Conservation (phyloP, 2,113 vertebrate genomes). For the Ceuthmochares aereus region DNA sequence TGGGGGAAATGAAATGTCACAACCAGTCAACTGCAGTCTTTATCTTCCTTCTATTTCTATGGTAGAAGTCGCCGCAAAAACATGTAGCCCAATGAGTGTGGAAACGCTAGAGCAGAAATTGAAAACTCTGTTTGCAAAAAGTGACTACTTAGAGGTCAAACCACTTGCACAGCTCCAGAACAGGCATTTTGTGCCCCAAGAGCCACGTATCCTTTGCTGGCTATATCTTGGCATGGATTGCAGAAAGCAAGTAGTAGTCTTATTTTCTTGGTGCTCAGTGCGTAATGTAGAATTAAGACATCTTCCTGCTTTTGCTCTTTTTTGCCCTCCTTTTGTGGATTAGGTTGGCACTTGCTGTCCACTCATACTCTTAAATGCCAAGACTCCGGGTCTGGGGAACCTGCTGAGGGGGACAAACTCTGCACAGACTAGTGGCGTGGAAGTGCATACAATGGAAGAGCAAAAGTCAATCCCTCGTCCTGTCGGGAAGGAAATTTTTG, state of each 20-base stretch:
- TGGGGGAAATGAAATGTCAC: neutral
- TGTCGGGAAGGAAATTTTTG: neutral
- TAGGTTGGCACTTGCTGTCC: neutral
- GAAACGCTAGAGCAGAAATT: neutral
- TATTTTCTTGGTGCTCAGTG: neutral
- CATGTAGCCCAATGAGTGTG: neutral
- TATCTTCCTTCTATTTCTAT: neutral
- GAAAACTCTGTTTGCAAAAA: neutral
- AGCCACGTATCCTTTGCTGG: neutral
- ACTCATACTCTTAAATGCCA: neutral
- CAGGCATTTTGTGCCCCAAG: neutral
- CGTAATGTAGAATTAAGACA: neutral
- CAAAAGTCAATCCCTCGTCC: neutral
- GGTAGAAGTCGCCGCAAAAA: neutral
- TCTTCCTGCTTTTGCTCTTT: neutral
- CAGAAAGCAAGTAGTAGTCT: neutral
- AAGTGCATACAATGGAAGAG: neutral
- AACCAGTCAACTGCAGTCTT: neutral
- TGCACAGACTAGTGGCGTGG: neutral
- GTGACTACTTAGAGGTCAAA: neutral
- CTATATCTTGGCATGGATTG: neutral
- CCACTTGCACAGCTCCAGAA: neutral
- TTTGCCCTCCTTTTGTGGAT: neutral
- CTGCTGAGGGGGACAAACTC: neutral
- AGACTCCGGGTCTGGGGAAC: neutral